Evolutionary conservation across 2,888 invertebrate genomes (phyloP), one percentile per base, ranked within the genome.

Genomic region (Ganaspis brasiliensis): DNA sequence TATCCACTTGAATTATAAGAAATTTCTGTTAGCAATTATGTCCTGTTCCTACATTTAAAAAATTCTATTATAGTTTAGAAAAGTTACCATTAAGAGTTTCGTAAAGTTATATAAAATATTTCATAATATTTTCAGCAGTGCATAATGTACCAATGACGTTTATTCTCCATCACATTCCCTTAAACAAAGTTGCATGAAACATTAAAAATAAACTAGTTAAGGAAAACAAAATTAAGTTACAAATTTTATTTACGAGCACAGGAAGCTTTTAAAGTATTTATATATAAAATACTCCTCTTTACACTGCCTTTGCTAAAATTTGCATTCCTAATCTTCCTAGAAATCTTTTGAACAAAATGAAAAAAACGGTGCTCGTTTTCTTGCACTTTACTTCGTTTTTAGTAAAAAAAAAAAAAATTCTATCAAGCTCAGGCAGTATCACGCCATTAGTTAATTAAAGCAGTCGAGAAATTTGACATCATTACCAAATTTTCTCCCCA

Each of bases 201-300:
- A n/a, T n/a, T n/a, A n/a, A 31, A 31, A 6, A 31, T 4, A 4
- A 31, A 6, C 31, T 14, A 24, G 14, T 24, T 0, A 24, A 56
- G 12, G 21, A 14, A 24, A 24, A 2, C 4, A 12, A 8, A 31
- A 31, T 24, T 24, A 26, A 24, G 5, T 37, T 61, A 12, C 12
- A 61, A 61, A 61, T 19, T 35, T 35, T 2, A 37, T 37, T 35
- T 16, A 37, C 35, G 37, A 19, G 61, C 35, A 8, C 12, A 37
- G 12, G 1, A n/a, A n/a, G 12, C 35, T 12, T 56, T 19, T 5
- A 10, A 61, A 35, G 2, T 14, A n/a, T 37, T 35, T 19, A 35
- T 35, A 61, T 61, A 37, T 37, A 61, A 35, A 37, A 61, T 35
- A n/a, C 37, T 61, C 8, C n/a, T 37, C n/a, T n/a, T n/a, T n/a